These are phyloP conservation scores for Nomada lathburiana DNA, from an alignment of 2,888 invertebrate species.

Conservation along the genomic window DNA sequence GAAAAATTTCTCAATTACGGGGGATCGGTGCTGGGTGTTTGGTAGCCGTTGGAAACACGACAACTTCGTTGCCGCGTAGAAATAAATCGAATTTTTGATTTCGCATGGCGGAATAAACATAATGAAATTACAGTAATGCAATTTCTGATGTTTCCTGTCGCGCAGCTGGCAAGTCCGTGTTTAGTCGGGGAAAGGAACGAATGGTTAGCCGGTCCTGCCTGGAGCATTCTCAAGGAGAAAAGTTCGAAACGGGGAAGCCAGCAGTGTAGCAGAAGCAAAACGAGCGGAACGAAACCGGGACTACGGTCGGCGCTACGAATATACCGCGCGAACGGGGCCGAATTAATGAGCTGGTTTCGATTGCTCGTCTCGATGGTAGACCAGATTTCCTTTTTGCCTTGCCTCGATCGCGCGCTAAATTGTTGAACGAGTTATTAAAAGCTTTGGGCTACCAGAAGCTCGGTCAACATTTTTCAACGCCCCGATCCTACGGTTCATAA, in stretches of 20 bases:
- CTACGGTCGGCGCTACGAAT: slow-evolving; percentile 7
- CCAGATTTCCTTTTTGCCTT: slow-evolving; percentile 21
- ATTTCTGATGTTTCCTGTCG: background rate
- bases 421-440: background rate
- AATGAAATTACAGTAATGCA: background rate
- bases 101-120: background rate
- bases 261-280: slow-evolving; percentile 20
- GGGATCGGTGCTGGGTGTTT: background rate
- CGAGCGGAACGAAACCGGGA: slow-evolving; percentile 27
- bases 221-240: background rate
- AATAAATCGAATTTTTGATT: background rate
- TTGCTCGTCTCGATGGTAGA: slow-evolving; percentile 17
- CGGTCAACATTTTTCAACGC: no score
- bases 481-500: no score
- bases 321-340: background rate
- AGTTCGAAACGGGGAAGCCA: background rate
- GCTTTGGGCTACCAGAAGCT: no score
- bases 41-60: background rate
- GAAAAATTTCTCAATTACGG: slow-evolving; percentile 5
- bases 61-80: background rate
- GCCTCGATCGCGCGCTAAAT: background rate
- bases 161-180: background rate
- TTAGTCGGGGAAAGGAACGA: background rate
- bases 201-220: background rate
- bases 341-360: slow-evolving; percentile 55